Base-by-base conservation (phyloP, 2,888 invertebrate genomes). In the Agrochola lychnidis region DNA sequence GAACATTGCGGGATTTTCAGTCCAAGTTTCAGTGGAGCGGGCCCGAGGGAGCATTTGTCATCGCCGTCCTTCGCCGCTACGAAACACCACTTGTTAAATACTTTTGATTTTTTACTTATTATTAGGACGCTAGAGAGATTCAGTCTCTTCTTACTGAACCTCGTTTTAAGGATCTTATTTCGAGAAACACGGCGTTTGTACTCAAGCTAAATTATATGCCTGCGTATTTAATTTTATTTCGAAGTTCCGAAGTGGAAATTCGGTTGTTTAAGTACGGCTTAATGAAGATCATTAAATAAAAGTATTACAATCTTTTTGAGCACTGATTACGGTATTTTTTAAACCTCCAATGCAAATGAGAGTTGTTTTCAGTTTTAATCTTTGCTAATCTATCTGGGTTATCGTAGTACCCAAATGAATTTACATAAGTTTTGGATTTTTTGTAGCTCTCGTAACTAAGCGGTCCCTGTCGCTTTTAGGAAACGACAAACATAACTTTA, bases 11-110 rank as follows among this genome's bases (percentile, higher is more conserved):
- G 89, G 89, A 85, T 90, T 91, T 89, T 85, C 85, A 81, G 90
- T 85, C 73, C 85, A 90, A 91, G 91, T 92, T 93, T 89, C 82
- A 82, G 81, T 72, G 86, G 79, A 91, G 81, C 88, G 88, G 82
- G 86, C 93, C 90, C 90, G 51, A 48, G 92, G 91, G 92, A 92
- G 86, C 91, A 90, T 94, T 94, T 92, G 92, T 94, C 93, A 93
- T 91, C 86, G 73, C 88, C 66, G 74, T 70, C 73, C 70, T 72
- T 78, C 76, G 76, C 76, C 85, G 81, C 74, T 73, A 73, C 83
- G 78, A 86, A 83, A 85, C 81, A 88, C 76, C 77, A 80, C 86
- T 88, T 88, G 81, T 88, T 87, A 90, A 90, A 91, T 90, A 89
- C 89, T 88, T 88, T 86, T 90, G 84, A 88, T 90, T 90, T 89